Conservation (phyloP, 2,113 vertebrate species). For the Phoenicopterus ruber region DNA sequence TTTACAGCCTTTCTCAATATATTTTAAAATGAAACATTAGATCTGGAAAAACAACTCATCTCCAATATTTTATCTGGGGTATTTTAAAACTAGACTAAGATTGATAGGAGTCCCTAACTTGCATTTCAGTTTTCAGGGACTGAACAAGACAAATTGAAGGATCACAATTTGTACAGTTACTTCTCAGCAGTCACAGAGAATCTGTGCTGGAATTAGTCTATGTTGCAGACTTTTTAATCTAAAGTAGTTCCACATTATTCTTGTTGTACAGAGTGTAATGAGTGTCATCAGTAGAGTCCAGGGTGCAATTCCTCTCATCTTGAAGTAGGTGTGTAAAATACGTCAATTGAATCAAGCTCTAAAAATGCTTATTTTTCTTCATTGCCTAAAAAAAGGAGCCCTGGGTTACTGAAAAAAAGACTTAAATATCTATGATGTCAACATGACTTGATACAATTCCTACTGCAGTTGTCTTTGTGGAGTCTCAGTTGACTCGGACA, state of each 20-base stretch:
- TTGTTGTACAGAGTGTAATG: not conserved
- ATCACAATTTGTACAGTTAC: not conserved
- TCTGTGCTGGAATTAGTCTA: not conserved
- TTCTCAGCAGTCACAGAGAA: not conserved
- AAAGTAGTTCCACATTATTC: not conserved
- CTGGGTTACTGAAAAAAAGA: not conserved
- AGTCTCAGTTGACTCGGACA: not conserved
- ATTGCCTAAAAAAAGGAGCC: not conserved
- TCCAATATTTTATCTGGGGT: not conserved
- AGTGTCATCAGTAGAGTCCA: not conserved
- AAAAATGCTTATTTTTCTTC: not conserved
- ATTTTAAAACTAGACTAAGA: not conserved
- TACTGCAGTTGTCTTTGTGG: not conserved
- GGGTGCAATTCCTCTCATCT: not conserved
- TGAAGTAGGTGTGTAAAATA: not conserved
- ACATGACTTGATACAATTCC: not conserved
- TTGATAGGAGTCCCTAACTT: not conserved
- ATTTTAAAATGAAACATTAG: not conserved
- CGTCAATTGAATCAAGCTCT: not conserved
- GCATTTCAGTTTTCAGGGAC: not conserved
- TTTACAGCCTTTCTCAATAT: not conserved
- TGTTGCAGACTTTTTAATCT: not conserved
- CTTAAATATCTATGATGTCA: not conserved
- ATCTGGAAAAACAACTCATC: not conserved
- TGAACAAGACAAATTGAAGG: not conserved